phyloP scores from a whole-genome alignment of 2,113 vertebrate genomes.

The Microcebus ravelobensis region DNA sequence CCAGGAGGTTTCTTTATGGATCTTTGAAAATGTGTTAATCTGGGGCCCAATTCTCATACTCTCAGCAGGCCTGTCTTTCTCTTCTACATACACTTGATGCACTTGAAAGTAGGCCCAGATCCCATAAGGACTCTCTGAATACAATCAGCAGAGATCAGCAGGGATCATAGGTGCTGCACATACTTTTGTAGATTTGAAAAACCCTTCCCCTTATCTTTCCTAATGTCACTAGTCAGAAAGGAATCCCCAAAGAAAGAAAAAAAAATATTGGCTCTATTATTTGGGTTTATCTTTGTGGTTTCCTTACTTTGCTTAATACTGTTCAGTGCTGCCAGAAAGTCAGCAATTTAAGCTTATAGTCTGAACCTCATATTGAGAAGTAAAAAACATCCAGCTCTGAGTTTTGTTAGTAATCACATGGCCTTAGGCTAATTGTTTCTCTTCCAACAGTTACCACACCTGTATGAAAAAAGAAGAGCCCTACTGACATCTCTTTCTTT shows the following conservation, averaged over 20 bases:
- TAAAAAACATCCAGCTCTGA: not conserved
- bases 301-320: not conserved
- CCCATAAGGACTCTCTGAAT: not conserved
- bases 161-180: not conserved
- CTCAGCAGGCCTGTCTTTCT: not conserved
- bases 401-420: constrained; percentile 10
- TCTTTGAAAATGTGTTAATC: constrained; percentile 25
- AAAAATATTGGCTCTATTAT: not conserved
- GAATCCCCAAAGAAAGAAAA: not conserved
- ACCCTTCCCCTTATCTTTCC: not conserved
- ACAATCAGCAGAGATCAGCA: not conserved
- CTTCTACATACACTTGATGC: not conserved
- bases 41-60: not conserved
- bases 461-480: not conserved
- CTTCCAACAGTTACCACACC: not conserved
- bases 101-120: constrained; percentile 4
- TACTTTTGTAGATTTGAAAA: not conserved
- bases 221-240: constrained; percentile 9
- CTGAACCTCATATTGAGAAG: not conserved
- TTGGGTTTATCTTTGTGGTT: constrained; percentile 3
- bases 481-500: not conserved
- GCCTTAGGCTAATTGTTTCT: not conserved
- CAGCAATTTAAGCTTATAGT: not conserved
- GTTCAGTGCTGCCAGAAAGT: not conserved
- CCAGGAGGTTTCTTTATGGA: not conserved